These are phyloP conservation scores for Dromiciops gliroides DNA, from an alignment of 2,113 vertebrate genomes.

Conservation along the genomic window DNA sequence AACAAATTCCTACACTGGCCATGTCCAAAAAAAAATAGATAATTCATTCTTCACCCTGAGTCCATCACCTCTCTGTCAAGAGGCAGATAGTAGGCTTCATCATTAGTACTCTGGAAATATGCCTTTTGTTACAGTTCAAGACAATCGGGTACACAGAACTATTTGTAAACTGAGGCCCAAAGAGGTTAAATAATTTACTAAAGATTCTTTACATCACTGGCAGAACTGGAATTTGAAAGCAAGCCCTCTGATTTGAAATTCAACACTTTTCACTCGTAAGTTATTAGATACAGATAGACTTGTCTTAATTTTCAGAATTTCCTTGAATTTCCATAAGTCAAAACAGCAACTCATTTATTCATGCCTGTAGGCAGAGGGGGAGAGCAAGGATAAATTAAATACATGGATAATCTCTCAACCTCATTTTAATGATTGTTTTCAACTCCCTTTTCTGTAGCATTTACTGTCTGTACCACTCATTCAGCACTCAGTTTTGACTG, in stretches of 20 bases:
- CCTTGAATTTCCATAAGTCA: conserved; percentile 9
- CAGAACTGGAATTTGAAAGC: not conserved
- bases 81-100: not conserved
- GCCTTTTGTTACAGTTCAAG: not conserved
- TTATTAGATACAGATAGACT: not conserved
- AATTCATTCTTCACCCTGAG: not conserved
- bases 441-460: not conserved
- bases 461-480: not conserved
- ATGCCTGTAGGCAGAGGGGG: not conserved
- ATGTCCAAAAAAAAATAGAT: not conserved
- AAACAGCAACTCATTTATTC: not conserved
- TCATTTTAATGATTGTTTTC: not conserved
- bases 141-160: not conserved
- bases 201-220: not conserved
- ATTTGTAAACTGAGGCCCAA: not conserved
- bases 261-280: not conserved
- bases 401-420: not conserved
- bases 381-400: not conserved
- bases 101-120: not conserved
- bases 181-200: not conserved
- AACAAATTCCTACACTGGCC: too few species aligned
- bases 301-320: not conserved
- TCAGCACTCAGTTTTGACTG: not conserved
- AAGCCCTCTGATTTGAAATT: not conserved
- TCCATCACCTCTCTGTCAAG: not conserved